phyloP scores from a whole-genome alignment of 2,888 invertebrate species.

The Nipponacmea schrenckii region DNA sequence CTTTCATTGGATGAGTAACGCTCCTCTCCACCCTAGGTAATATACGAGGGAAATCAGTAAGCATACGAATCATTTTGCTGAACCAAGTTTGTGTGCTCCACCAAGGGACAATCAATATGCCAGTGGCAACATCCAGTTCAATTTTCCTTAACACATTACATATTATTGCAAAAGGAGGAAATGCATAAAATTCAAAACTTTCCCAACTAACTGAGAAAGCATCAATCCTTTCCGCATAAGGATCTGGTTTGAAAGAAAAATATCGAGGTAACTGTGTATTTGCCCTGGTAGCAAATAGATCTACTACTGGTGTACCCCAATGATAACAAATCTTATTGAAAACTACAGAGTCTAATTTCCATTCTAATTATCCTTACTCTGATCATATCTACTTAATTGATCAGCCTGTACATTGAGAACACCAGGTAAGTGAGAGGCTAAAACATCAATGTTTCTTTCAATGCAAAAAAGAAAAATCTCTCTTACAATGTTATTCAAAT shows the following conservation, averaged over 20 bases:
- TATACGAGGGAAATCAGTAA: not conserved
- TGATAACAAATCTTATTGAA: not conserved
- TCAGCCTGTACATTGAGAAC: slow-evolving; percentile 14
- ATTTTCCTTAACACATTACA: slow-evolving; percentile 18
- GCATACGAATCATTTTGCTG: slow-evolving; percentile 19
- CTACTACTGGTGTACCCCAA: slow-evolving; percentile 16
- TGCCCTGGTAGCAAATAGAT: slow-evolving; percentile 17
- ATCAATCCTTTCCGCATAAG: slow-evolving; percentile 18
- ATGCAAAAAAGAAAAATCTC: slow-evolving; percentile 16
- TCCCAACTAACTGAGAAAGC: slow-evolving; percentile 20
- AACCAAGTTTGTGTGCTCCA: slow-evolving; percentile 30
- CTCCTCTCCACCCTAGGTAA: not conserved
- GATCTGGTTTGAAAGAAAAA: slow-evolving; percentile 17
- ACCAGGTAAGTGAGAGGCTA: slow-evolving; percentile 16
- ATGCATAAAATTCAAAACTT: slow-evolving; percentile 18
- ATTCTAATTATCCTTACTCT: slow-evolving; percentile 15
- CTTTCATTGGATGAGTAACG: not conserved
- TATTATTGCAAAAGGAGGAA: slow-evolving; percentile 25
- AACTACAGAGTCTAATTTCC: slow-evolving; percentile 10
- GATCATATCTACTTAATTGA: slow-evolving; percentile 1
- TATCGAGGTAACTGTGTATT: slow-evolving; percentile 17
- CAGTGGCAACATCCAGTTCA: slow-evolving; percentile 10
- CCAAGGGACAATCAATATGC: slow-evolving; percentile 19
- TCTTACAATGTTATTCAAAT: slow-evolving; percentile 10
- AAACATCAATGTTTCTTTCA: slow-evolving; percentile 6